phyloP scores from a whole-genome alignment of 2,888 invertebrate genomes.

The Leptopterna dolabrata region DNA sequence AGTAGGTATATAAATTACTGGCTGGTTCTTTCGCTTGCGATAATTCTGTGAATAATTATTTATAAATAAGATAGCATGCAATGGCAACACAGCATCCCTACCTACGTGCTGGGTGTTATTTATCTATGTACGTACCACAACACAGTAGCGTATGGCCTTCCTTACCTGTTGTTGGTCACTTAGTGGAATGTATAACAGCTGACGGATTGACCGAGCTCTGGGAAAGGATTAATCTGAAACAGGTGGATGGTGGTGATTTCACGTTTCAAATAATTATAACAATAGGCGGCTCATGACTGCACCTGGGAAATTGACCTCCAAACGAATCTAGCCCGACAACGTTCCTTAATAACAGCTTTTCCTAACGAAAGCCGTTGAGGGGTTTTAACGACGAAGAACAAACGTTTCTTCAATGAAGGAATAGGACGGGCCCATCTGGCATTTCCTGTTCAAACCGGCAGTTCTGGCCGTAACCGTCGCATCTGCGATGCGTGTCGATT shows the following conservation, averaged over 20 bases:
- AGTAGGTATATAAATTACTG: too few species aligned
- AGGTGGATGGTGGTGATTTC: background rate
- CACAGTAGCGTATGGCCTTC: too few species aligned
- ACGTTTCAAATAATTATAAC: background rate
- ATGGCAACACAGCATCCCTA: too few species aligned
- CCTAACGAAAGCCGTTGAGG: background rate
- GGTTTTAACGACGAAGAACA: background rate
- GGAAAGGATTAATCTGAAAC: background rate
- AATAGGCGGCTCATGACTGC: background rate
- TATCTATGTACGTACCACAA: too few species aligned
- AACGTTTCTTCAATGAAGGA: background rate
- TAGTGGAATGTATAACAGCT: too few species aligned
- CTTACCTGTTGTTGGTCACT: too few species aligned
- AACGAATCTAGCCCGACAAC: background rate
- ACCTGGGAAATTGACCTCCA: background rate
- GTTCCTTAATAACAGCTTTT: background rate
- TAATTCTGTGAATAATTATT: too few species aligned
- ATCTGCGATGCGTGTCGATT: background rate
- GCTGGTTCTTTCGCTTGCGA: too few species aligned
- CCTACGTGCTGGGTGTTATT: too few species aligned
- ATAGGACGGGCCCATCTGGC: background rate
- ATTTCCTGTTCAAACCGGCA: background rate
- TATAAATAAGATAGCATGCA: too few species aligned
- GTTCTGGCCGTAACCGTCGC: constrained; percentile 16
- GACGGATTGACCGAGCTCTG: too few species aligned